phyloP scores from a whole-genome alignment of 2,888 invertebrate genomes.

The Caenorhabditis sp. region DNA sequence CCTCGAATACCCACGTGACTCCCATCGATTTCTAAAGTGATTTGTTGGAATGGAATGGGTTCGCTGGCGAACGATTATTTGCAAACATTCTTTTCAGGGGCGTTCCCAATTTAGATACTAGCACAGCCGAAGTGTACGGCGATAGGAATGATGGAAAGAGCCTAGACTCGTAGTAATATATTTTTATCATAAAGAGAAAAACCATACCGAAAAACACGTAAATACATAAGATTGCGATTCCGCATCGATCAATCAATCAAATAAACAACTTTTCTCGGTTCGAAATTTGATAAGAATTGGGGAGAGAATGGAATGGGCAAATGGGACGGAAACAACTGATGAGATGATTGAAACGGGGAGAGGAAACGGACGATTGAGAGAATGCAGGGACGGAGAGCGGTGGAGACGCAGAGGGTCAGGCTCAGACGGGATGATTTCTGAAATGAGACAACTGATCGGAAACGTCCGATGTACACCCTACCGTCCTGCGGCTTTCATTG shows the following conservation, averaged over 20 bases:
- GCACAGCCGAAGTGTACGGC: no score
- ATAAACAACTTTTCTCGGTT: not conserved
- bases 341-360: not conserved
- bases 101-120: no score
- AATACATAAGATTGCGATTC: not conserved
- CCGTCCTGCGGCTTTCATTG: not conserved
- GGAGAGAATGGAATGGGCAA: not conserved
- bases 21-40: conserved; percentile 54
- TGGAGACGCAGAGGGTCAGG: not conserved
- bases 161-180: no score
- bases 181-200: no score
- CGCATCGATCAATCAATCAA: not conserved
- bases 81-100: no score
- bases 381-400: not conserved
- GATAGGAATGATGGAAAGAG: no score
- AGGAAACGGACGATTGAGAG: not conserved
- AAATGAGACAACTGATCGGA: not conserved
- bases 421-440: not conserved
- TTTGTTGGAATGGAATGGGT: not conserved
- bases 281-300: not conserved
- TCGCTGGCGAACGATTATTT: no score
- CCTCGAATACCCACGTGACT: conserved; percentile 67
- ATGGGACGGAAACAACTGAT: not conserved
- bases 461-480: not conserved
- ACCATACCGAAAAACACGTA: no score